Conservation (phyloP, 2,113 vertebrate genomes). For the Embiotoca jacksoni region DNA sequence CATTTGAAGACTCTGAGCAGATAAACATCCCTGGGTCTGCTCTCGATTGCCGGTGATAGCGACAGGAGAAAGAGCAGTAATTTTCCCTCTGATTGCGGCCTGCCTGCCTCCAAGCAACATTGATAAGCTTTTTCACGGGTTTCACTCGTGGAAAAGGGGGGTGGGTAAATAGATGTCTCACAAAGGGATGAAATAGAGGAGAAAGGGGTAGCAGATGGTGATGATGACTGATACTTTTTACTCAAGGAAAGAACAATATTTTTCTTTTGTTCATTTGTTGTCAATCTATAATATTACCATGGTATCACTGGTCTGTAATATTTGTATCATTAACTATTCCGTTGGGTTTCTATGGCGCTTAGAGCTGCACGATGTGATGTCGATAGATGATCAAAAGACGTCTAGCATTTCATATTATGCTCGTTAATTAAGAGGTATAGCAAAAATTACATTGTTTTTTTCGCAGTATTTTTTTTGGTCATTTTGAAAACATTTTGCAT, state of each 20-base stretch:
- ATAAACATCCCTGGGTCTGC: conserved; percentile 30
- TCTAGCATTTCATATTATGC: too few relatives aligned
- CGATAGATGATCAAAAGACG: too few relatives aligned
- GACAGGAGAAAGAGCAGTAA: conserved; percentile 33
- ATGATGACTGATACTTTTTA: conserved; percentile 13
- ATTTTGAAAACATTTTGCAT: too few relatives aligned
- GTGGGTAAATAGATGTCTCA: neutral
- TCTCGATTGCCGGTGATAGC: conserved; percentile 19
- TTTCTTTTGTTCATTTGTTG: neutral
- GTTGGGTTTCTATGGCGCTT: too few relatives aligned
- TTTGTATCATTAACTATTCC: neutral
- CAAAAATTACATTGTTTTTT: too few relatives aligned
- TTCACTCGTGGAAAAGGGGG: conserved; percentile 14
- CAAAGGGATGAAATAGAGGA: conserved; percentile 9
- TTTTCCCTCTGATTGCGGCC: conserved; percentile 58
- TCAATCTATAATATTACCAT: neutral
- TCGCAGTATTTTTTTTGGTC: too few relatives aligned
- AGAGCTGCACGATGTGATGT: too few relatives aligned
- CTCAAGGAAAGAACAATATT: neutral
- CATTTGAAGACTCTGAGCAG: conserved; percentile 19
- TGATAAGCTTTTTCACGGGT: conserved; percentile 35
- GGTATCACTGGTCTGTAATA: neutral
- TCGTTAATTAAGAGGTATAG: too few relatives aligned
- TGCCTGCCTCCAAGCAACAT: conserved; percentile 13
- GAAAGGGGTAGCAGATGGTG: neutral